Evolutionary conservation across 2,888 invertebrate genomes (phyloP).

Genomic region (Phania funesta): DNA sequence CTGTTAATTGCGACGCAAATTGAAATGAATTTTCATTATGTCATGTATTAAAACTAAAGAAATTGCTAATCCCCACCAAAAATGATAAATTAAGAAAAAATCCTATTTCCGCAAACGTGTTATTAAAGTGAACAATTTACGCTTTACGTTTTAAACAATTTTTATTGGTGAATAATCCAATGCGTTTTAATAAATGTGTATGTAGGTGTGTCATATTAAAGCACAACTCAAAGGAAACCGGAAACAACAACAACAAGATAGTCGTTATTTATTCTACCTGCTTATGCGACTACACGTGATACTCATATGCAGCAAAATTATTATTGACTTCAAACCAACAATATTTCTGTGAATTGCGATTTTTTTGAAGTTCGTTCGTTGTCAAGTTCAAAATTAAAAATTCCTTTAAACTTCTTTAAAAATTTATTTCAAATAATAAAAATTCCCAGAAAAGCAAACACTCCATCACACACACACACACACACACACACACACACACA

Average conservation of each 20-base stretch:
- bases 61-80: no score
- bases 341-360: slow-evolving; percentile 21
- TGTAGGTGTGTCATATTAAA: neutral
- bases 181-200: neutral
- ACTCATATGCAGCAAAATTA: neutral
- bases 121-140: no score
- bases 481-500: no score
- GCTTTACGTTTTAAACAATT: no score
- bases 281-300: slow-evolving; percentile 5
- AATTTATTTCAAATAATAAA: slow-evolving; percentile 14
- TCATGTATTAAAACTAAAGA: no score
- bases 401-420: neutral
- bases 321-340: neutral
- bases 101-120: no score
- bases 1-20: no score
- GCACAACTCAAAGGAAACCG: slow-evolving; percentile 17
- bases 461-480: no score
- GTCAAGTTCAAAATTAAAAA: slow-evolving; percentile 28
- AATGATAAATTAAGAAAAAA: no score
- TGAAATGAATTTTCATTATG: no score
- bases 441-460: slow-evolving; percentile 35
- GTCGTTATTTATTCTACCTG: neutral
- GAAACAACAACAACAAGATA: slow-evolving; percentile 5
- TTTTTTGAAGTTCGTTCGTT: slow-evolving; percentile 38
- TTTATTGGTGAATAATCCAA: neutral